These are phyloP conservation scores for Sinohyriopsis cumingii DNA, from an alignment of 2,888 invertebrate species.

Conservation along the genomic window DNA sequence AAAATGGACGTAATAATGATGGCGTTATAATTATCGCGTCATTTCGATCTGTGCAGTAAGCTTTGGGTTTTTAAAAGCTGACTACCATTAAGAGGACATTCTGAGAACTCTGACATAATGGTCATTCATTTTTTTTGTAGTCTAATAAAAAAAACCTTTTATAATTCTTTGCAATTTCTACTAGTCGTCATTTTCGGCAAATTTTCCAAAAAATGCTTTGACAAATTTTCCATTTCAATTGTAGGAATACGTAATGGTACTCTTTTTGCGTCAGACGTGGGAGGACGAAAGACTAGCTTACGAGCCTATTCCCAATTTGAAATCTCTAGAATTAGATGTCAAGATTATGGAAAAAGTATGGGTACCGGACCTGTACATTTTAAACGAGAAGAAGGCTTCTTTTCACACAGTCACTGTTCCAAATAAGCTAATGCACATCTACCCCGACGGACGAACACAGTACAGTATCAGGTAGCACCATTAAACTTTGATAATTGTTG, in stretches of 20 bases:
- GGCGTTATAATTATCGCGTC: too few species aligned
- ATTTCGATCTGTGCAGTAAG: too few species aligned
- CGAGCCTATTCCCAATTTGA: slow-evolving; percentile 29
- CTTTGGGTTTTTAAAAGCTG: too few species aligned
- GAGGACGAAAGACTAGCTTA: slow-evolving; percentile 48
- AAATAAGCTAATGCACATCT: slow-evolving; percentile 62
- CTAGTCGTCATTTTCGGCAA: background rate
- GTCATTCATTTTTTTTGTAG: too few species aligned
- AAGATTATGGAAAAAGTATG: slow-evolving; percentile 57
- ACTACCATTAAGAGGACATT: too few species aligned
- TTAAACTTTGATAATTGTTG: too few species aligned
- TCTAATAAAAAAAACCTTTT: too few species aligned
- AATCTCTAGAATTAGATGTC: slow-evolving; percentile 57
- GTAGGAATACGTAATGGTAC: slow-evolving; percentile 57
- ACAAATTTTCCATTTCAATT: slow-evolving; percentile 3
- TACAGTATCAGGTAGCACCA: slow-evolving; percentile 52
- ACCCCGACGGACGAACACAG: slow-evolving; percentile 52
- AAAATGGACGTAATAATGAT: too few species aligned
- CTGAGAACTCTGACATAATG: too few species aligned
- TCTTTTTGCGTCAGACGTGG: slow-evolving; percentile 59
- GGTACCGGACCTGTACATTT: slow-evolving; percentile 65
- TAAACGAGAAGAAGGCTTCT: slow-evolving; percentile 63
- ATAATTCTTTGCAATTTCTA: too few species aligned
- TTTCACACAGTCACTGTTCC: slow-evolving; percentile 64
- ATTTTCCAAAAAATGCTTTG: background rate